Conservation (phyloP, 2,888 invertebrate species). For the Heliconius ismenius region DNA sequence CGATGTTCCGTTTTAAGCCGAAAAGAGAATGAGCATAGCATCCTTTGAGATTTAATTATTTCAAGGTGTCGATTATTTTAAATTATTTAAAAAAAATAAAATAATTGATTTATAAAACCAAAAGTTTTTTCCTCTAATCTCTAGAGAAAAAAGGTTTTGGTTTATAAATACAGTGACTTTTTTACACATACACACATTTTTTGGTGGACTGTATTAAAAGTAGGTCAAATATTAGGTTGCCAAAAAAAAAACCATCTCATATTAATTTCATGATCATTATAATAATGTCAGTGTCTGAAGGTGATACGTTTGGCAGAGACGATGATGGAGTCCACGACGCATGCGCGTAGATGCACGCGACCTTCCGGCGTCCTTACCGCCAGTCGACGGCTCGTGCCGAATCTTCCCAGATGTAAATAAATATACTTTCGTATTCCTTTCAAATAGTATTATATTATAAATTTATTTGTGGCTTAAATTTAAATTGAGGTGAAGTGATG, state of each 20-base stretch:
- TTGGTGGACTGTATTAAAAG: not conserved
- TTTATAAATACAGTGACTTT: too few relatives aligned
- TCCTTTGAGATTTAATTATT: too few relatives aligned
- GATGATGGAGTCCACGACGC: constrained; percentile 59
- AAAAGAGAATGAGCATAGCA: too few relatives aligned
- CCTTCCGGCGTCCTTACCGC: constrained; percentile 74
- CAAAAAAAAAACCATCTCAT: not conserved
- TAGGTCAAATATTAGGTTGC: constrained; percentile 9
- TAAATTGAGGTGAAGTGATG: constrained; percentile 53
- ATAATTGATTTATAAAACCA: too few relatives aligned
- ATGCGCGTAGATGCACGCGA: constrained; percentile 69
- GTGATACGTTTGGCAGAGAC: constrained; percentile 54
- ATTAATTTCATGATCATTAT: constrained; percentile 21
- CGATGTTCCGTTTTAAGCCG: too few relatives aligned
- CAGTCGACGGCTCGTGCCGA: constrained; percentile 73
- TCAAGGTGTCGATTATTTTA: too few relatives aligned
- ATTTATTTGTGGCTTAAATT: constrained; percentile 54
- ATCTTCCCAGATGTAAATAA: constrained; percentile 70
- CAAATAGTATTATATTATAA: constrained; percentile 42
- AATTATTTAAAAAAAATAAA: too few relatives aligned
- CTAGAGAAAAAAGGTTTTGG: too few relatives aligned
- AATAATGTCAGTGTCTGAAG: constrained; percentile 39
- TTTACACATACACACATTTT: not conserved
- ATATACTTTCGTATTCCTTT: constrained; percentile 62
- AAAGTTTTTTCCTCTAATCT: too few relatives aligned